Percentiles rank a stretch among this genome's conserved stretches.
Evolutionary conservation across 2,113 vertebrate species (phyloP).

Genomic region (Micromys minutus): DNA sequence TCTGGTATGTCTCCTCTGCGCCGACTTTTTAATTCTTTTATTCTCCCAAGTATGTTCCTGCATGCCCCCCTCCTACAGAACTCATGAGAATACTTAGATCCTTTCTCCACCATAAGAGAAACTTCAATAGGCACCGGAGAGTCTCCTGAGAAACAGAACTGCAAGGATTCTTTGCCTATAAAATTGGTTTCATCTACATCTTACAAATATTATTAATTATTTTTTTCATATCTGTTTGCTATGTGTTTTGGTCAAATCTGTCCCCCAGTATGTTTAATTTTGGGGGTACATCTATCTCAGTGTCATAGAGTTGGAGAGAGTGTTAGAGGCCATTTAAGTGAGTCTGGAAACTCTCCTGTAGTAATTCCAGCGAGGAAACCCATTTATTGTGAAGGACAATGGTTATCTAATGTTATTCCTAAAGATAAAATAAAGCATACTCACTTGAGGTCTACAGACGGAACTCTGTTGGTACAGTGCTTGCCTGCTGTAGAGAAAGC

Average conservation of each 20-base stretch:
- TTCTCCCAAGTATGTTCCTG: neutral
- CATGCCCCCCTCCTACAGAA: neutral
- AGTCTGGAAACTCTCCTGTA: neutral
- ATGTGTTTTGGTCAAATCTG: neutral
- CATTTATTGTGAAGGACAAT: slow-evolving; percentile 12
- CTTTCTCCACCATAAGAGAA: neutral
- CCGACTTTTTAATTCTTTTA: neutral
- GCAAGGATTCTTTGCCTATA: neutral
- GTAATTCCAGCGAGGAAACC: neutral
- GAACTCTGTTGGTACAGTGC: neutral
- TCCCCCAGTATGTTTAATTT: neutral
- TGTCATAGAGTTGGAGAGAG: slow-evolving; percentile 38
- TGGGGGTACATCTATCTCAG: neutral
- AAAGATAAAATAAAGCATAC: slow-evolving; percentile 13
- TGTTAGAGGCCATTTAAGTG: neutral
- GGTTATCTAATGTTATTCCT: slow-evolving; percentile 16
- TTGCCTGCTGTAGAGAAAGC: neutral
- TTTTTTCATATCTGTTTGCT: neutral
- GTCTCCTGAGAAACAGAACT: neutral
- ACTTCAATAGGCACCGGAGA: neutral
- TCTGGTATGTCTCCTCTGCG: neutral
- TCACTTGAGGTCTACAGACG: neutral
- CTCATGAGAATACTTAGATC: neutral
- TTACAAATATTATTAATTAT: neutral
- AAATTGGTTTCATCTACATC: slow-evolving; percentile 27